phyloP scores from a whole-genome alignment of 1,140 invertebrate genomes.

The Penaeus vannamei region DNA sequence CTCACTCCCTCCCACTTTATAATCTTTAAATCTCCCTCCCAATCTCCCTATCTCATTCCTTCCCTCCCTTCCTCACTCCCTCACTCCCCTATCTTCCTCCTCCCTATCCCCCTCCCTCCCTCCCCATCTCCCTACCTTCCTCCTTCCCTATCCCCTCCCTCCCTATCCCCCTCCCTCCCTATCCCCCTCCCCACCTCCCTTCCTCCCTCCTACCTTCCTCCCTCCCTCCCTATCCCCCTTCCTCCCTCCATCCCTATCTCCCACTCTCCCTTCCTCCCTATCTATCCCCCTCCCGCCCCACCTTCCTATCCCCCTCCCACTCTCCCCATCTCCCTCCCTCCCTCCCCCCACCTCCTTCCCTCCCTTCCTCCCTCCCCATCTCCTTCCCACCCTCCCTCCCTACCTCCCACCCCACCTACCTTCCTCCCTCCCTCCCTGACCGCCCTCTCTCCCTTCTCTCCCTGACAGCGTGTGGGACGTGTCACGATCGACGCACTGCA shows the following conservation, averaged over 20 bases:
- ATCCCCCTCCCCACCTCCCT: neutral
- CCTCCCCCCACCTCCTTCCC: neutral
- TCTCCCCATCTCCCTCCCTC: neutral
- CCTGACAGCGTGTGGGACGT: conserved; percentile 57
- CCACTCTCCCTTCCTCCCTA: too few species aligned
- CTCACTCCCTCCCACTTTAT: too few species aligned
- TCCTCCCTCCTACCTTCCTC: too few species aligned
- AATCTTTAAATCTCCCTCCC: too few species aligned
- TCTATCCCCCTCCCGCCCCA: neutral
- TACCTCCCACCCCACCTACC: neutral
- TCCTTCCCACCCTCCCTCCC: neutral
- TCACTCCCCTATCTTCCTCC: too few species aligned
- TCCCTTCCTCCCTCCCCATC: neutral
- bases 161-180: neutral
- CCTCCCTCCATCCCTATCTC: neutral
- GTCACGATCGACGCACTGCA: conserved; percentile 87
- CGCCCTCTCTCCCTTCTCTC: neutral
- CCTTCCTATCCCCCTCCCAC: too few species aligned
- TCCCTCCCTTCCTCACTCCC: too few species aligned
- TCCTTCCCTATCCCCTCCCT: neutral
- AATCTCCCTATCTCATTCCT: too few species aligned
- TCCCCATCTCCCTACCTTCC: neutral
- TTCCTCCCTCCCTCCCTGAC: too few species aligned
- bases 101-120: too few species aligned
- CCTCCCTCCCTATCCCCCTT: neutral